phyloP scores from a whole-genome alignment of 1,140 invertebrate genomes.

The Sarcophaga peregrina region DNA sequence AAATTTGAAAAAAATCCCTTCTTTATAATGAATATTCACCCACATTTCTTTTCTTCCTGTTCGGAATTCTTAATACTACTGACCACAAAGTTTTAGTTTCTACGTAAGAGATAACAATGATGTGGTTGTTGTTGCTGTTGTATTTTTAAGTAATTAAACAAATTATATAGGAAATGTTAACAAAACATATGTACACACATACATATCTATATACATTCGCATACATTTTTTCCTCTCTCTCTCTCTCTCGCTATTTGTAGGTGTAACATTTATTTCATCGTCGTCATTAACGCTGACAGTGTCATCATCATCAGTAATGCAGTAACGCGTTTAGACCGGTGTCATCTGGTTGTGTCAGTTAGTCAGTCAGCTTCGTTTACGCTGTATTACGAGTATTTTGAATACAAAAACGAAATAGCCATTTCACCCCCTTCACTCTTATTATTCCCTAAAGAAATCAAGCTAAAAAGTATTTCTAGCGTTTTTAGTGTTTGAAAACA shows the following conservation, averaged over 20 bases:
- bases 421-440: conserved; percentile 1
- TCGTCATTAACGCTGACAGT: no score
- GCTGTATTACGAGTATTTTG: no score
- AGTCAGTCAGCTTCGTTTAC: no score
- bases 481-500: conserved; percentile 1
- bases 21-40: conserved; percentile 6
- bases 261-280: neutral
- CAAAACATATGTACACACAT: no score
- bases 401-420: no score
- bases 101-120: no score
- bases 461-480: conserved; percentile 45
- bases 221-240: neutral
- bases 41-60: neutral
- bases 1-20: neutral
- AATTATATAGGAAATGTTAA: neutral
- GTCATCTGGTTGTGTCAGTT: no score
- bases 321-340: no score
- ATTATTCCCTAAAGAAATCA: conserved; percentile 46
- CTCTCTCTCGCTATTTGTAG: neutral
- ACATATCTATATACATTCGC: no score
- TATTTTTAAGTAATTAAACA: conserved; percentile 6
- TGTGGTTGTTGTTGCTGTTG: neutral
- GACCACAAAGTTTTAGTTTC: neutral
- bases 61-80: neutral
- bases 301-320: no score